Evolutionary conservation across 2,797 vertebrate genomes (phyloP).

Genomic region (Ceyx erithaca): DNA sequence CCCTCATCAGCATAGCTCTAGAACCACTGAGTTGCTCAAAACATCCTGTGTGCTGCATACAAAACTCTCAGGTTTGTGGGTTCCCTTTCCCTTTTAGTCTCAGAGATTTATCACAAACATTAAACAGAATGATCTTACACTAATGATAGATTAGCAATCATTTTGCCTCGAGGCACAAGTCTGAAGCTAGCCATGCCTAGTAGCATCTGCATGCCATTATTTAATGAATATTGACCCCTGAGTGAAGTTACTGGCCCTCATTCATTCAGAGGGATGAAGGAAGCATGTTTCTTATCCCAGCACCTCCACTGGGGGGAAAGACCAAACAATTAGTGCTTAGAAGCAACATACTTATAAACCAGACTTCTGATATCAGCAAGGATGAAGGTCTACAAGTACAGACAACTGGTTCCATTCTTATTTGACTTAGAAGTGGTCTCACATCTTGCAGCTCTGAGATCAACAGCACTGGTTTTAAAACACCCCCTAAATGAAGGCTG

Average conservation of each 20-base stretch:
- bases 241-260: background rate
- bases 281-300: background rate
- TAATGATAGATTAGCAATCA: background rate
- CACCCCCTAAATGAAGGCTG: rapidly evolving
- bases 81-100: background rate
- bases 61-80: background rate
- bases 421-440: background rate
- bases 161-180: background rate
- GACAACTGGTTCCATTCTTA: background rate
- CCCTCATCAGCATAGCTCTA: constrained; percentile 20
- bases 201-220: background rate
- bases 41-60: background rate
- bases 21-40: background rate
- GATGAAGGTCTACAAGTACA: background rate
- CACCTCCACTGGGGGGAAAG: background rate
- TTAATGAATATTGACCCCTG: background rate
- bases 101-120: background rate
- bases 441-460: background rate
- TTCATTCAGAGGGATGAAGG: background rate
- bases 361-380: background rate
- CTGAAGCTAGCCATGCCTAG: background rate
- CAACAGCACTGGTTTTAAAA: background rate
- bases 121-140: background rate
- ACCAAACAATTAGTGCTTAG: background rate
- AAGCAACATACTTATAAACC: background rate